Evolutionary conservation across 1,140 invertebrate genomes (phyloP).

Genomic region (Leptinotarsa lineolata): DNA sequence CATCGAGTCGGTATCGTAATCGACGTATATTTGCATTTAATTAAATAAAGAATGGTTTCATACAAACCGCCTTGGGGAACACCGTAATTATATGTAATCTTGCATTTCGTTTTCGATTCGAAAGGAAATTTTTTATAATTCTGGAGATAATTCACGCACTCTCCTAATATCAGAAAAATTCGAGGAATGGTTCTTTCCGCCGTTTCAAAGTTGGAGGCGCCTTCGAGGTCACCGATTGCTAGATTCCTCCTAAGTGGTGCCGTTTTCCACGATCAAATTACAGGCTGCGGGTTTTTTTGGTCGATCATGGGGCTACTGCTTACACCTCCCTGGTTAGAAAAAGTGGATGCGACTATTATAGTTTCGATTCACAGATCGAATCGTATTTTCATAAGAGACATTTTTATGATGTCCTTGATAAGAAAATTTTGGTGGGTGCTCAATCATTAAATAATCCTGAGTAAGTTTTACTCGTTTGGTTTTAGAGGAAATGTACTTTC

Average conservation of each 20-base stretch:
- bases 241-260: not conserved
- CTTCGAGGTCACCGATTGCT: not conserved
- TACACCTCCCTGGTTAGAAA: not conserved
- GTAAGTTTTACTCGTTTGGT: no score
- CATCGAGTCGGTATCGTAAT: not conserved
- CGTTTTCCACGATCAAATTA: not conserved
- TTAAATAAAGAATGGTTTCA: constrained; percentile 1
- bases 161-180: not conserved
- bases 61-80: not conserved
- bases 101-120: constrained; percentile 2
- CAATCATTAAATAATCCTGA: no score
- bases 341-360: not conserved
- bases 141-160: not conserved
- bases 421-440: no score
- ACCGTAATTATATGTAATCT: constrained; percentile 6
- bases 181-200: not conserved
- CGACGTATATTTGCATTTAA: not conserved
- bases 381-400: not conserved
- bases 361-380: not conserved
- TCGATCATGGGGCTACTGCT: not conserved
- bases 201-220: not conserved
- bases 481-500: no score
- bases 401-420: no score
- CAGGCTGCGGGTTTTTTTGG: not conserved
- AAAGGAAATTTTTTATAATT: not conserved